Evolutionary conservation across 2,888 invertebrate species (phyloP).

Genomic region (Anoplius nigerrimus): DNA sequence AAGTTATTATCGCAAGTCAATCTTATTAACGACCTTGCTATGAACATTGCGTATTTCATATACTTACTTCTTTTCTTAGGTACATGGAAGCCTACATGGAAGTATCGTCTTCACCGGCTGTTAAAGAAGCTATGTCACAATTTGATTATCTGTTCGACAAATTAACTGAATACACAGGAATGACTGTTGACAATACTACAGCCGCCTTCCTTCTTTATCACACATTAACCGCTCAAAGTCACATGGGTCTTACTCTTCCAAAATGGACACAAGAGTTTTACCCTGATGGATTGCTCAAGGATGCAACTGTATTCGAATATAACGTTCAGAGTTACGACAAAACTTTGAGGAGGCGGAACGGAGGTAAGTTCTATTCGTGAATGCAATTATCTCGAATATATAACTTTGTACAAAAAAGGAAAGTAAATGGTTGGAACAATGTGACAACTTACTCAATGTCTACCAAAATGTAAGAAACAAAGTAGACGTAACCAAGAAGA

Average conservation of each 20-base stretch:
- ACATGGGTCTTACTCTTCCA: slow-evolving; percentile 77
- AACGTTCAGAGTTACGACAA: slow-evolving; percentile 77
- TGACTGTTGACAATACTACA: slow-evolving; percentile 1
- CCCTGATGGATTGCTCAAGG: slow-evolving; percentile 75
- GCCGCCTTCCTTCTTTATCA: slow-evolving; percentile 39
- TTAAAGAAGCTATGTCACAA: slow-evolving; percentile 28
- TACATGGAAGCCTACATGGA: background rate
- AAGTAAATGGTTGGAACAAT: no score
- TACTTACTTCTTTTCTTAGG: background rate
- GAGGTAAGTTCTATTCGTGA: slow-evolving; percentile 68
- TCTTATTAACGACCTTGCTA: no score
- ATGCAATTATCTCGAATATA: background rate
- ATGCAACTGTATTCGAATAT: slow-evolving; percentile 75
- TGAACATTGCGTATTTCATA: no score
- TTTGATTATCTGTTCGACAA: slow-evolving; percentile 43
- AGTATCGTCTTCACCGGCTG: slow-evolving; percentile 22
- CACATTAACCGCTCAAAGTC: slow-evolving; percentile 71
- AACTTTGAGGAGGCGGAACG: slow-evolving; percentile 76
- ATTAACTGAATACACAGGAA: slow-evolving; percentile 34
- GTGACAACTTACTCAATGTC: no score
- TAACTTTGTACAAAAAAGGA: background rate
- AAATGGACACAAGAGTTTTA: slow-evolving; percentile 76
- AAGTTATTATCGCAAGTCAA: no score
- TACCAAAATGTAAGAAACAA: no score
- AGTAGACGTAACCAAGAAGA: background rate